These are phyloP conservation scores for Protula sp. DNA, from an alignment of 2,888 invertebrate species.

Conservation along the genomic window DNA sequence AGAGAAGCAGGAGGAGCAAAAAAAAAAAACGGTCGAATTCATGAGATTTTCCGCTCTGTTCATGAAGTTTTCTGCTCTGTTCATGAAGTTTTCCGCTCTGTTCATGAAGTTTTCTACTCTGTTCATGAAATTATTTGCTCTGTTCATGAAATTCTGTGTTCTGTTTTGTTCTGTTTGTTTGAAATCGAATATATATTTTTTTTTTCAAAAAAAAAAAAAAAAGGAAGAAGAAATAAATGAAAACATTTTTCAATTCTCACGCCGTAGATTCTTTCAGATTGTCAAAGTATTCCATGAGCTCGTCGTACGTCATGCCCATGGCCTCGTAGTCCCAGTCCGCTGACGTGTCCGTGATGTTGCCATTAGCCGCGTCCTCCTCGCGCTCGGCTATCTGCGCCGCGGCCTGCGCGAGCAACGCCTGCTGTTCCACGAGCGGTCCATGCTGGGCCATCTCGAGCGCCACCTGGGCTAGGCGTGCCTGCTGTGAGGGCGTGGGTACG, in stretches of 20 bases:
- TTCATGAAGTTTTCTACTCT: no score
- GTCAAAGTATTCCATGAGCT: slow-evolving; percentile 97
- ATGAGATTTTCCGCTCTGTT: no score
- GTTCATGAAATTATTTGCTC: no score
- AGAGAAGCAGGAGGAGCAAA: no score
- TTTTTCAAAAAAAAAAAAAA: no score
- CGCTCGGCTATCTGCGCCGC: slow-evolving; percentile 1
- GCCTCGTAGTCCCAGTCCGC: slow-evolving; percentile 50
- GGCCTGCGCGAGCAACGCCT: slow-evolving; percentile 3
- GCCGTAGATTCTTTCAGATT: slow-evolving; percentile 82
- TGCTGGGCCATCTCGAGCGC: not conserved
- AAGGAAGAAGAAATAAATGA: no score
- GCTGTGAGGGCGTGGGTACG: slow-evolving; percentile 3
- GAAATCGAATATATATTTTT: no score
- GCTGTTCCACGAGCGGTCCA: slow-evolving; percentile 1
- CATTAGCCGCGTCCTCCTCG: slow-evolving; percentile 4
- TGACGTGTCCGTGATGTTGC: slow-evolving; percentile 12
- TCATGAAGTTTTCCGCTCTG: no score
- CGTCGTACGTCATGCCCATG: slow-evolving; percentile 79
- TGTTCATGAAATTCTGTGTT: no score
- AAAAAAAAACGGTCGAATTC: no score
- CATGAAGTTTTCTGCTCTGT: no score
- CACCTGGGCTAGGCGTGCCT: slow-evolving; percentile 1
- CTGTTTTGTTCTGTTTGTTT: no score
- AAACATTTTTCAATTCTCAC: slow-evolving; percentile 2